Evolutionary conservation across 2,888 invertebrate genomes (phyloP), one percentile per base, ranked within the genome.

Genomic region (Macrosoma leucophasiata): DNA sequence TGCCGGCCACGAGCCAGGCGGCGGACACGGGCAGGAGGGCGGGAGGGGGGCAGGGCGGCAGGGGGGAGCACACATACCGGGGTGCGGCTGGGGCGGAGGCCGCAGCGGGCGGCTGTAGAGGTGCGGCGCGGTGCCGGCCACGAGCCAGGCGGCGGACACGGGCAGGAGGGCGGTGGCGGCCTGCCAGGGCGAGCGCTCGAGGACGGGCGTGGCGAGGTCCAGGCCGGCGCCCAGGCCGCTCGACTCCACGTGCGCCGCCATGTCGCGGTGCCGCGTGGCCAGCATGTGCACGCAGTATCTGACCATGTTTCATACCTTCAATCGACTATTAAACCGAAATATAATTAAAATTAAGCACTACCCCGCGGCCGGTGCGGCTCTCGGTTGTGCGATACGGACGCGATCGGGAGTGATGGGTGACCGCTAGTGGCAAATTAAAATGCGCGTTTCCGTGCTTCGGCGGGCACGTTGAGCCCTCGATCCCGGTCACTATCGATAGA

Each of bases 201-300:
- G 61, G 85, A 94, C 90, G 0, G 94, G 94, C 21, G 94, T 94
- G 33, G 89, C 89, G 50, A 93, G 81, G 64, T 92, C 91, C 43
- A 93, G 79, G 13, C 87, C 88, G 8, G 82, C 77, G 13, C 67
- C 71, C n/a, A 31, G 38, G 3, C 61, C 66, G 41, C 48, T 62
- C 8, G 54, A 44, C 41, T 48, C 62, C 30, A 49, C 54, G 13
- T 44, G 48, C 27, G 65, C 55, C 38, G 69, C 77, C 29, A 88
- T 61, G 37, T 84, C 84, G 44, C 88, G 86, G 75, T 88, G 88
- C 0, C 87, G 82, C 4, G 88, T 88, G 7, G 81, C 76, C 36
- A 85, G 57, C 59, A 74, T 54, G 68, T 85, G 85, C 38, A 84
- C 84, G 59, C 77, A 77, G 62, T 84, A 84, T 26, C 84, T 77